phyloP scores from a whole-genome alignment of 2,888 invertebrate species.

The Volucella inanis region DNA sequence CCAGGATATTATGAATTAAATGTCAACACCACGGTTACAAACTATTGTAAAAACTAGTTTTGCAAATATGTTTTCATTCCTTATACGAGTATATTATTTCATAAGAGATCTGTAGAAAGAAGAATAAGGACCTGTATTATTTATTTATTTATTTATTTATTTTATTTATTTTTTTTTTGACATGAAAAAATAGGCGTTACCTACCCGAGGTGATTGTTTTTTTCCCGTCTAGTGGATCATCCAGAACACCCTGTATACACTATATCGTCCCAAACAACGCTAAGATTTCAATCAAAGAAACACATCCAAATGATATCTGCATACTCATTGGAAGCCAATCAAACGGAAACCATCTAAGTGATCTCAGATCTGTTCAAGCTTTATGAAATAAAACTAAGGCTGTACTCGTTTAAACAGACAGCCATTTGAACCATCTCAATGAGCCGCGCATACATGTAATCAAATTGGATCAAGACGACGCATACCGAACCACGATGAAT shows the following conservation, averaged over 20 bases:
- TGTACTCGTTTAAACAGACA: conserved; percentile 19
- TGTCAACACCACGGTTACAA: no score
- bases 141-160: no score
- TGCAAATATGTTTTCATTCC: no score
- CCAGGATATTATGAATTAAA: no score
- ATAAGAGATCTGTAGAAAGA: no score
- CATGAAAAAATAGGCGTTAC: no score
- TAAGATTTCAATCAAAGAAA: conserved; percentile 57
- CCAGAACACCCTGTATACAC: background rate
- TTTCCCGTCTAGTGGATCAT: no score
- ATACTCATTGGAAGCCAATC: conserved; percentile 36
- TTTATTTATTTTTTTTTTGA: no score
- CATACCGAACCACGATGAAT: conserved; percentile 43
- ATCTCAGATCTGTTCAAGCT: conserved; percentile 28
- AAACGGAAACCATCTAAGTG: conserved; percentile 60
- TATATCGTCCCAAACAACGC: conserved; percentile 48
- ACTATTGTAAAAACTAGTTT: no score
- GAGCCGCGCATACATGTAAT: conserved; percentile 60
- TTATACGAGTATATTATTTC: no score
- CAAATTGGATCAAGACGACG: conserved; percentile 69
- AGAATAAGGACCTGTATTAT: no score
- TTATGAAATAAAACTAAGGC: conserved; percentile 36
- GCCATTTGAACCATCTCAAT: conserved; percentile 57
- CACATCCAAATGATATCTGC: conserved; percentile 42
- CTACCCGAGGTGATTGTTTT: no score